Conservation (phyloP, 2,797 vertebrate genomes). For the Phrynocephalus vlangalii region DNA sequence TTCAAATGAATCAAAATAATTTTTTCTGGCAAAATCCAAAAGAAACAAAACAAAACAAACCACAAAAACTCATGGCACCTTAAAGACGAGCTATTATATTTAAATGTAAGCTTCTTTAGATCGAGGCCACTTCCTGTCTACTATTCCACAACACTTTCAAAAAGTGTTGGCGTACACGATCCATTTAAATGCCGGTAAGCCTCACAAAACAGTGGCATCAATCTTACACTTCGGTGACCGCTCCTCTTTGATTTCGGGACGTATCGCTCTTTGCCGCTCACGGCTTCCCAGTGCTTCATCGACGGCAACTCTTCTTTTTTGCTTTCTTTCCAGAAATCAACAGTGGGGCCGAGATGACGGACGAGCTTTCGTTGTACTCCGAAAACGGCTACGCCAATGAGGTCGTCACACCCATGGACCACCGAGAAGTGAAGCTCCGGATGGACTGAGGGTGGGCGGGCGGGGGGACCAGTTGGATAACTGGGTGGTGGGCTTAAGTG, state of each 20-base stretch:
- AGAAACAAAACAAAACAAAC: too few relatives aligned
- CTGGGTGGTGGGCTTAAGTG: not conserved
- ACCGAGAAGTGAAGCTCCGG: constrained; percentile 57
- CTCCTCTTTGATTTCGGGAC: not conserved
- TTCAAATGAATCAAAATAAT: too few relatives aligned
- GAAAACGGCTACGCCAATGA: constrained; percentile 85
- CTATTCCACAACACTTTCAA: not conserved
- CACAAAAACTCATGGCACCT: too few relatives aligned
- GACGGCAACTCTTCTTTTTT: accelerated
- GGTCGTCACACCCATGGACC: constrained; percentile 69
- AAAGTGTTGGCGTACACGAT: too few relatives aligned
- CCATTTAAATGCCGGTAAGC: not conserved
- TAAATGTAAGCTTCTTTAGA: too few relatives aligned
- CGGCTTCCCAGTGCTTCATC: accelerated
- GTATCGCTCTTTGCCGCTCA: not conserved
- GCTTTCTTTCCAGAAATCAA: constrained; percentile 84
- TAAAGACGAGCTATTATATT: too few relatives aligned
- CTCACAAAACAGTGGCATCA: not conserved
- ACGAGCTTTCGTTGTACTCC: constrained; percentile 88
- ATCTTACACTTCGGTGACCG: not conserved
- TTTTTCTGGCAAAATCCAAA: too few relatives aligned
- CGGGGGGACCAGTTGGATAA: not conserved
- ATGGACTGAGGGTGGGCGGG: constrained; percentile 55
- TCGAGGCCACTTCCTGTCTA: too few relatives aligned
- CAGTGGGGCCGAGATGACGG: constrained; percentile 84